These are phyloP conservation scores for Apolygus lucorum DNA, from an alignment of 1,140 invertebrate genomes.

Conservation along the genomic window DNA sequence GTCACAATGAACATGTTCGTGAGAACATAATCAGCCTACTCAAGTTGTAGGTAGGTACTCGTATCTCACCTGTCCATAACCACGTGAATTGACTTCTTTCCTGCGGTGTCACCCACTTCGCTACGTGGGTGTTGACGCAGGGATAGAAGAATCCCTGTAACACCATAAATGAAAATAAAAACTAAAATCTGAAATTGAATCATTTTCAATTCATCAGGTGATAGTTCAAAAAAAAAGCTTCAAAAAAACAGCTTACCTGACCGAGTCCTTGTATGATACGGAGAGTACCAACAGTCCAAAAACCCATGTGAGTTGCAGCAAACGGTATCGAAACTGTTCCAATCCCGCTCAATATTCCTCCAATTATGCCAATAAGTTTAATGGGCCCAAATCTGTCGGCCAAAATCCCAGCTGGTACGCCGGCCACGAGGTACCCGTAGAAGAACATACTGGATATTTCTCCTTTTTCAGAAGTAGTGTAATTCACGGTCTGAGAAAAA, in stretches of 20 bases:
- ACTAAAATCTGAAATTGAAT: too few relatives aligned
- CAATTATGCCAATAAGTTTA: conserved; percentile 30
- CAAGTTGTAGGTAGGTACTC: too few relatives aligned
- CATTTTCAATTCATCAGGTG: too few relatives aligned
- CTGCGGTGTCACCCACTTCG: conserved; percentile 31
- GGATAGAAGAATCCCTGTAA: conserved; percentile 29
- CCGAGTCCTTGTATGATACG: conserved; percentile 76
- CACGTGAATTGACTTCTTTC: conserved; percentile 30
- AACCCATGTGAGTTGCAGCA: conserved; percentile 57
- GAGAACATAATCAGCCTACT: too few relatives aligned
- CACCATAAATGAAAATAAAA: too few relatives aligned
- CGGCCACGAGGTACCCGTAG: conserved; percentile 75
- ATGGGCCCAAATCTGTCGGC: conserved; percentile 45
- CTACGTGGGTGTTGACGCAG: conserved; percentile 26
- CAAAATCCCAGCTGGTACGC: conserved; percentile 74
- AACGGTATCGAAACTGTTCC: conserved; percentile 70
- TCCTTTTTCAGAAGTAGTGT: conserved; percentile 68
- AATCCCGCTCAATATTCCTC: conserved; percentile 42
- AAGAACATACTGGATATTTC: conserved; percentile 77
- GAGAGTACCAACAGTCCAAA: conserved; percentile 62
- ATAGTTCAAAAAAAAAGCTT: conserved; percentile 29
- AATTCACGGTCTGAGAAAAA: conserved; percentile 58
- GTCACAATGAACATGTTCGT: too few relatives aligned
- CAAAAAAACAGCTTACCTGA: conserved; percentile 49
- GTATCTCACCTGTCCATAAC: conserved; percentile 28